phyloP scores from a whole-genome alignment of 2,888 invertebrate genomes.

The Lacanobia oleracea region DNA sequence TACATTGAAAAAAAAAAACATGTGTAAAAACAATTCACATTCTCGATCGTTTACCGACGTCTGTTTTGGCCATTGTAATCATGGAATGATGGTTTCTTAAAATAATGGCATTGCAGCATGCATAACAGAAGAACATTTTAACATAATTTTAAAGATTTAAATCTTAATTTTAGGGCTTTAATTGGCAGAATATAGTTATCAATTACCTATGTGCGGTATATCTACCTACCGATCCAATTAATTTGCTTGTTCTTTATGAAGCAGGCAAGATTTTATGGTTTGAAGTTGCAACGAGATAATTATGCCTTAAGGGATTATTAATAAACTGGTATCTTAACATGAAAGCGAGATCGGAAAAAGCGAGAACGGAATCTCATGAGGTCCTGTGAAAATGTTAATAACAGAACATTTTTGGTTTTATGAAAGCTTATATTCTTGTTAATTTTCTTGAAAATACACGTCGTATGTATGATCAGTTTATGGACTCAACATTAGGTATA shows the following conservation, averaged over 20 bases:
- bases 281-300: conserved; percentile 25
- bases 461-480: too few species aligned
- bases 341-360: not conserved
- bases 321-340: not conserved
- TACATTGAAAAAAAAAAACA: too few species aligned
- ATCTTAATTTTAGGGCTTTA: not conserved
- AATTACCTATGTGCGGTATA: not conserved
- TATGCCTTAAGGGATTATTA: not conserved
- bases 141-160: not conserved
- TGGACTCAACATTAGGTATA: too few species aligned
- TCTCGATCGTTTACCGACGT: not conserved
- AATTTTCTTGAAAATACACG: too few species aligned
- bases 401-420: not conserved
- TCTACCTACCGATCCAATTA: not conserved
- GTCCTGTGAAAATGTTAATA: not conserved
- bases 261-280: conserved; percentile 4
- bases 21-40: not conserved
- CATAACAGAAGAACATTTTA: not conserved
- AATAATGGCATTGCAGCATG: not conserved
- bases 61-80: not conserved
- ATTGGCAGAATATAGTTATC: not conserved
- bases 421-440: not conserved
- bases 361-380: not conserved
- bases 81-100: not conserved
- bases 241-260: conserved; percentile 3